These are phyloP conservation scores for Acronicta leporina DNA, from an alignment of 2,888 invertebrate species.

Conservation along the genomic window DNA sequence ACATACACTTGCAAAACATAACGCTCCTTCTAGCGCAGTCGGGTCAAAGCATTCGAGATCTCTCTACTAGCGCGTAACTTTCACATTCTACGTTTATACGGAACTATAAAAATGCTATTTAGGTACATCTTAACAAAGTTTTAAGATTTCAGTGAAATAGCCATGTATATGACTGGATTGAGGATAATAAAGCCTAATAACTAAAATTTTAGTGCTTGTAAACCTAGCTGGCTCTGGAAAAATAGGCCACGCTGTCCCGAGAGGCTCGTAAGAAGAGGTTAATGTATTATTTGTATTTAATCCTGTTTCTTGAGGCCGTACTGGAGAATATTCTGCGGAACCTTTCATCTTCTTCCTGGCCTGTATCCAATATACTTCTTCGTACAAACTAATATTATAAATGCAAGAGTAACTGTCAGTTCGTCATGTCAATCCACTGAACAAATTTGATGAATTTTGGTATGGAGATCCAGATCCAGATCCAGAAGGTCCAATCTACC, in stretches of 20 bases:
- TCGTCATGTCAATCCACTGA: too few species aligned
- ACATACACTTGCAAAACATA: too few species aligned
- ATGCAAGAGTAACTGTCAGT: too few species aligned
- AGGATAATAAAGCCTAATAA: constrained; percentile 33
- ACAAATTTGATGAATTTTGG: too few species aligned
- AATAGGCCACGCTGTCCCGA: neutral
- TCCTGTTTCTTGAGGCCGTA: neutral
- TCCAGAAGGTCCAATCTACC: too few species aligned
- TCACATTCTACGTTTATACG: constrained; percentile 27
- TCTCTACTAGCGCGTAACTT: constrained; percentile 21
- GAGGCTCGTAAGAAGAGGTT: constrained; percentile 22
- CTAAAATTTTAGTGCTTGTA: constrained; percentile 28
- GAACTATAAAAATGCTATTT: constrained; percentile 29
- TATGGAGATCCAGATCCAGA: too few species aligned
- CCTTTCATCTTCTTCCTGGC: constrained; percentile 1
- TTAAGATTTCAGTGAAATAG: constrained; percentile 15
- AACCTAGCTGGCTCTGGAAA: constrained; percentile 6
- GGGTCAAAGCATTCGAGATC: constrained; percentile 25
- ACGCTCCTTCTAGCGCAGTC: too few species aligned
- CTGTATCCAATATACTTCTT: neutral
- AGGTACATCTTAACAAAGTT: constrained; percentile 32
- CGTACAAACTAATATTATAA: too few species aligned
- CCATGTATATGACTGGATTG: constrained; percentile 30
- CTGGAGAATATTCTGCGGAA: too few species aligned
- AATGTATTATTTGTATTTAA: constrained; percentile 31